Conservation (phyloP, 2,797 vertebrate genomes). For the Apogon talboti region DNA sequence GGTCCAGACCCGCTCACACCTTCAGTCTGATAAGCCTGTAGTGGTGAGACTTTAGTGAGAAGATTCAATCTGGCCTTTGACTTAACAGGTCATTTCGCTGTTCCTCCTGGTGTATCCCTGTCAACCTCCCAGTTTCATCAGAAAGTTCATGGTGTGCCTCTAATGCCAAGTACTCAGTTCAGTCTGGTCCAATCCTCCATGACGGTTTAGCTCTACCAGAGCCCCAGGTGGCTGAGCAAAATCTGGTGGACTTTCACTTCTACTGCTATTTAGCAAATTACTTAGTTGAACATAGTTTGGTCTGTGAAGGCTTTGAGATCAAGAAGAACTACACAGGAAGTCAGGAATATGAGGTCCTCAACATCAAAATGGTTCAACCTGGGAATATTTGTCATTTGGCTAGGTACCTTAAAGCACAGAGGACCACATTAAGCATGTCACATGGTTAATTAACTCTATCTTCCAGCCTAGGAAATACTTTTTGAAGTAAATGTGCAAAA, state of each 20-base stretch:
- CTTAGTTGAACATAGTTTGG: constrained; percentile 21
- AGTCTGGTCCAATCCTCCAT: constrained; percentile 32
- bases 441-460: constrained; percentile 9
- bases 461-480: neutral
- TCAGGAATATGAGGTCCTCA: neutral
- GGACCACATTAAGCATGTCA: neutral
- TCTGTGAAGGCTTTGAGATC: neutral
- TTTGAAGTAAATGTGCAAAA: constrained; percentile 13
- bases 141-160: constrained; percentile 24
- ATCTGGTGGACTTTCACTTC: constrained; percentile 14
- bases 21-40: constrained; percentile 41
- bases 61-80: constrained; percentile 42
- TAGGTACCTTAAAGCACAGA: neutral
- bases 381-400: constrained; percentile 18
- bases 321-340: constrained; percentile 8
- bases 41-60: constrained; percentile 59
- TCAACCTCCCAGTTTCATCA: constrained; percentile 26
- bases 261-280: constrained; percentile 23
- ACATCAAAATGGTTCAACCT: neutral
- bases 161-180: constrained; percentile 41
- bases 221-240: constrained; percentile 25
- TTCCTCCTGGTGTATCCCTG: constrained; percentile 19
- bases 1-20: constrained; percentile 67
- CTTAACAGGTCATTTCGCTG: constrained; percentile 45
- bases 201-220: constrained; percentile 39